Conservation (phyloP, 2,797 vertebrate genomes). For the Lemur catta region DNA sequence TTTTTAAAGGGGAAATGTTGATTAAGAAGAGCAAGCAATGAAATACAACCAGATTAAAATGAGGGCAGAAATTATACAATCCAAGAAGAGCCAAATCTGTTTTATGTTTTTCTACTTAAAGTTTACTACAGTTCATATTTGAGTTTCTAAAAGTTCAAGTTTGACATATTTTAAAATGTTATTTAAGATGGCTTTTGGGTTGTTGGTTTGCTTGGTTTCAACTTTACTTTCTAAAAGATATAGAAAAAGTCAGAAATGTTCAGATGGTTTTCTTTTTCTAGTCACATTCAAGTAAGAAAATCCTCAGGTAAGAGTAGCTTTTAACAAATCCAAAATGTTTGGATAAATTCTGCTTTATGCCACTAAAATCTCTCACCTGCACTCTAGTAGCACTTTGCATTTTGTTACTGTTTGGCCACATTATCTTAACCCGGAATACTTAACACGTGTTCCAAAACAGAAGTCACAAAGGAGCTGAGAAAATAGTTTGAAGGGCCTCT, state of each 20-base stretch:
- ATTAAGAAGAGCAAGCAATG: constrained; percentile 41
- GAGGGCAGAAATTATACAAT: constrained; percentile 43
- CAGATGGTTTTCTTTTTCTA: background rate
- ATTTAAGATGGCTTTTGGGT: background rate
- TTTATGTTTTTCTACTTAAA: background rate
- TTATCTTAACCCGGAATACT: background rate
- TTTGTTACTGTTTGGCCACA: background rate
- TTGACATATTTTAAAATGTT: background rate
- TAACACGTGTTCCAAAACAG: background rate
- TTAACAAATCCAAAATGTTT: background rate
- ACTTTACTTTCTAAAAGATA: constrained; percentile 12
- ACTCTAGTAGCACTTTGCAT: background rate
- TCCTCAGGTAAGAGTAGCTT: background rate
- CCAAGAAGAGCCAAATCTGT: background rate
- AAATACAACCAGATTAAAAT: constrained; percentile 16
- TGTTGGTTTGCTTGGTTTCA: constrained; percentile 43
- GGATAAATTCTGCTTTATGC: background rate
- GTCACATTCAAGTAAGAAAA: constrained; percentile 41
- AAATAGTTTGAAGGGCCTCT: background rate
- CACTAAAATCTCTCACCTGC: constrained; percentile 6
- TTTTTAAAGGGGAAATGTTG: constrained; percentile 37
- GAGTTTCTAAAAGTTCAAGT: constrained; percentile 6
- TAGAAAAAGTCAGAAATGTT: background rate
- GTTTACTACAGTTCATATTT: background rate
- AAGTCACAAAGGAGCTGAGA: background rate